phyloP scores from a whole-genome alignment of 2,113 vertebrate species.

The Carlito syrichta region DNA sequence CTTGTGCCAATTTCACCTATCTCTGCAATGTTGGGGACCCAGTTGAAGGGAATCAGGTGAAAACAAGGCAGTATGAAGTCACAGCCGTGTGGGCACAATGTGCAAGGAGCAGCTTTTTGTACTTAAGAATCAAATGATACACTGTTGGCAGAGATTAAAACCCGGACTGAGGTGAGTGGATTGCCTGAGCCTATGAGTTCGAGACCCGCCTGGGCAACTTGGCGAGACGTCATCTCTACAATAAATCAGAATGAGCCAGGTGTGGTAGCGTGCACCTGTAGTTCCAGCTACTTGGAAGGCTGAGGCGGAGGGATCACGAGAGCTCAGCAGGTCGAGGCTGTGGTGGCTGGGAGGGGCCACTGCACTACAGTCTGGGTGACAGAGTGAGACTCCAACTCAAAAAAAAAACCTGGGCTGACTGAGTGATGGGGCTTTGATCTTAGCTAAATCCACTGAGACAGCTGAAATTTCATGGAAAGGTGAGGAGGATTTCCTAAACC shows the following conservation, averaged over 20 bases:
- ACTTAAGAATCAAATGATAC: neutral
- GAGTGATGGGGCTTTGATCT: neutral
- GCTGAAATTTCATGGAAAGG: neutral
- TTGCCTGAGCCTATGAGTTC: no score
- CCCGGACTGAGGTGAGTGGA: neutral
- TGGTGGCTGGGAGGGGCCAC: no score
- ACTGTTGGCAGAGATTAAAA: neutral
- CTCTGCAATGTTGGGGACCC: neutral
- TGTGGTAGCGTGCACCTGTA: no score
- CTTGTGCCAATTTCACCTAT: neutral
- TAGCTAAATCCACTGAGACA: neutral
- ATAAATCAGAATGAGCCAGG: no score
- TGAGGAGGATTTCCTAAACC: constrained; percentile 22
- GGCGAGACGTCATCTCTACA: no score
- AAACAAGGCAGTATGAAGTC: neutral
- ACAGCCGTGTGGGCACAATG: accelerated
- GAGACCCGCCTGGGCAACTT: no score
- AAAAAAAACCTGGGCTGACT: neutral
- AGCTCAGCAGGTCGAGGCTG: no score
- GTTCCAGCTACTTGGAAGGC: no score
- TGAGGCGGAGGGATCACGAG: no score
- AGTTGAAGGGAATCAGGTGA: neutral
- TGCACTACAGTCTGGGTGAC: no score
- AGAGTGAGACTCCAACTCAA: no score
- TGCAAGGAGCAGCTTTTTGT: neutral